phyloP scores from a whole-genome alignment of 2,797 vertebrate genomes.

The Macrochelys suwanniensis region DNA sequence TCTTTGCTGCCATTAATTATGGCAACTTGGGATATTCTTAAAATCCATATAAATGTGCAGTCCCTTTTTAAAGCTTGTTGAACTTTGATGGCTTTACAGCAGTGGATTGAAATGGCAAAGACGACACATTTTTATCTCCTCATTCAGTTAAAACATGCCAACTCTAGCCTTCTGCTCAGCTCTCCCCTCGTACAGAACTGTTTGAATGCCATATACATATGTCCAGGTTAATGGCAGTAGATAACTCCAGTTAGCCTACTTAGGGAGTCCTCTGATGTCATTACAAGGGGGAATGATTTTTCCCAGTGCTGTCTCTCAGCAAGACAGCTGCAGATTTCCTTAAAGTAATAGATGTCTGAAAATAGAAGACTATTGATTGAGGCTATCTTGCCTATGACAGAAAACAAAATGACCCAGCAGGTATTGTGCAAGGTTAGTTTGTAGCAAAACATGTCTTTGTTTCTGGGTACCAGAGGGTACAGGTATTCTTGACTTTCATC shows the following conservation, averaged over 20 bases:
- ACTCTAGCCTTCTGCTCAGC: background rate
- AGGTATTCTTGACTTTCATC: background rate
- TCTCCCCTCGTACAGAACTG: background rate
- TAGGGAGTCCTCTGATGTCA: background rate
- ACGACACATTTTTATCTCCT: background rate
- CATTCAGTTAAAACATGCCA: background rate
- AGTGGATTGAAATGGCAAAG: background rate
- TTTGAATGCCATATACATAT: background rate
- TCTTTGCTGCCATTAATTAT: background rate
- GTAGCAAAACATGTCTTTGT: slow-evolving; percentile 43
- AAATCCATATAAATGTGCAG: fast-evolving
- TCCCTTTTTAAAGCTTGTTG: background rate
- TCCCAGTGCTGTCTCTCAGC: background rate
- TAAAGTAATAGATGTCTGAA: slow-evolving; percentile 65
- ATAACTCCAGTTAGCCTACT: slow-evolving; percentile 1
- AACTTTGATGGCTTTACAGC: background rate
- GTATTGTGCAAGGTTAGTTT: background rate
- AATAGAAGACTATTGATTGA: slow-evolving; percentile 63
- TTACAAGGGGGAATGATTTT: background rate
- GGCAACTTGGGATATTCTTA: background rate
- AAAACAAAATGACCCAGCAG: slow-evolving; percentile 33
- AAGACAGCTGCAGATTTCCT: slow-evolving; percentile 42
- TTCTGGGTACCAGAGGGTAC: background rate
- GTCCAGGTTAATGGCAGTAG: background rate
- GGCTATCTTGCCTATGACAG: slow-evolving; percentile 53